Evolutionary conservation across 2,113 vertebrate genomes (phyloP).

Genomic region (Casuarius casuarius): DNA sequence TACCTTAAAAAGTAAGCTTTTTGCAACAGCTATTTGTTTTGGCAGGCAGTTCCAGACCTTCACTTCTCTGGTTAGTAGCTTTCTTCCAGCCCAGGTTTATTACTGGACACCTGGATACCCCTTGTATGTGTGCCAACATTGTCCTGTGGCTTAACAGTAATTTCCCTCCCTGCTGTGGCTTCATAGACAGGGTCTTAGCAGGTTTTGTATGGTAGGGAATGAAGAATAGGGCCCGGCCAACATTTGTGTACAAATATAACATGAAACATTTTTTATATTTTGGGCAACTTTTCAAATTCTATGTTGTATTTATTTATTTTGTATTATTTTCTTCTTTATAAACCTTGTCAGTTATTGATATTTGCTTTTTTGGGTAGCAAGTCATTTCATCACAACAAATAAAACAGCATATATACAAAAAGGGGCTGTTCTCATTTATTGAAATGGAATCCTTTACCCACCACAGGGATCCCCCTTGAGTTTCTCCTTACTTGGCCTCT

Average conservation of each 20-base stretch:
- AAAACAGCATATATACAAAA: background rate
- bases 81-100: background rate
- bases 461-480: background rate
- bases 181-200: background rate
- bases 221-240: background rate
- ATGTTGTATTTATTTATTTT: background rate
- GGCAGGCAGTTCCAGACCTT: background rate
- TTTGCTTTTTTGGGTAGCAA: background rate
- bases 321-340: background rate
- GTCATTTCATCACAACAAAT: conserved; percentile 15
- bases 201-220: background rate
- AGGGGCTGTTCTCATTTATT: background rate
- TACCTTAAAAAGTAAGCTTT: background rate
- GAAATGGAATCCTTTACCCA: background rate
- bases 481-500: background rate
- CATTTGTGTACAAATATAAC: background rate
- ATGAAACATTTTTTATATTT: background rate
- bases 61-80: background rate
- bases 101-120: background rate
- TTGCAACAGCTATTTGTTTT: background rate
- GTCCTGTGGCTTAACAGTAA: background rate
- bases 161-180: background rate
- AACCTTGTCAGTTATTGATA: background rate
- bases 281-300: background rate
- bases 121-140: background rate